Conservation (phyloP, 2,797 vertebrate species). For the Pantherophis alleghaniensis region DNA sequence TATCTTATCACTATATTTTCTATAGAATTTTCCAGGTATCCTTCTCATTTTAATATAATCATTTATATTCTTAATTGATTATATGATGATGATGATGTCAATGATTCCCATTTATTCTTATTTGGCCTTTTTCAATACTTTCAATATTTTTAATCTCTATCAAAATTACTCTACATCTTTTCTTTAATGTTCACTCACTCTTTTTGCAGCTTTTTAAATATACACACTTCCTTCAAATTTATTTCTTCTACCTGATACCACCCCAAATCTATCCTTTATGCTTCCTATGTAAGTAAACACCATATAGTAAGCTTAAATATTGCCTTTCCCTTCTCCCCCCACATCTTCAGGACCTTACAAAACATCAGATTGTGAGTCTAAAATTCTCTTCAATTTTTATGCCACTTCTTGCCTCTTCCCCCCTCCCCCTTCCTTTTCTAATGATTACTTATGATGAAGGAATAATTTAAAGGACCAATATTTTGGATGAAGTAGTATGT, state of each 20-base stretch:
- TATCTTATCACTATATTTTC: not conserved
- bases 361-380: not conserved
- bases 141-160: no score
- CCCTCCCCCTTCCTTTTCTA: not conserved
- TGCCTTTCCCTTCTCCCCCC: not conserved
- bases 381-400: not conserved
- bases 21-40: not conserved
- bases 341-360: not conserved
- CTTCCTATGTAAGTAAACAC: not conserved
- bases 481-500: not conserved
- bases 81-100: not conserved
- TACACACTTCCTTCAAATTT: not conserved
- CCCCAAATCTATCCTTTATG: not conserved
- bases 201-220: not conserved
- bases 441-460: not conserved
- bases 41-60: not conserved
- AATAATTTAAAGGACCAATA: not conserved
- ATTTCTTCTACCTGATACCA: not conserved
- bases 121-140: no score
- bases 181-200: no score
- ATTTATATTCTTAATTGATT: not conserved
- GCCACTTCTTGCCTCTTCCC: not conserved
- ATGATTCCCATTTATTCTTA: no score
- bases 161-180: no score
- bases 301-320: not conserved